Evolutionary conservation across 1,140 invertebrate species (phyloP), one percentile per base, ranked within the genome.

Genomic region (Hylaeus volcanicus): DNA sequence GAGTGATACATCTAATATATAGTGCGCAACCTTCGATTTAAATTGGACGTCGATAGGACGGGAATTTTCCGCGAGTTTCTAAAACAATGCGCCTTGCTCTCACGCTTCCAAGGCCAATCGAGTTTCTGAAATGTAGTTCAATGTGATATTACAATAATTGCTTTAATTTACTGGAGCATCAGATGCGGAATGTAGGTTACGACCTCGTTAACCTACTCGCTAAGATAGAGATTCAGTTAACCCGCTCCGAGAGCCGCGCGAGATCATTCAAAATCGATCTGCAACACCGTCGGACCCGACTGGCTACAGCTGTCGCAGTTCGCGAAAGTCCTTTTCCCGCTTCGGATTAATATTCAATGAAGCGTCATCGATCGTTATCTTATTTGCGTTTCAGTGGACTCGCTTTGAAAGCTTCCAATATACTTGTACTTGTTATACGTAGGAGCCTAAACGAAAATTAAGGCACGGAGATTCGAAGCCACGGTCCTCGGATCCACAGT

Each of bases 191-290:
- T 79, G 61, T 79, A 73, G 77, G 77, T 79, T 66, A 79, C 61
- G 70, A 60, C 70, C 77, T 79, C 71, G 71, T 79, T 79, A 79
- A 79, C 77, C 77, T 74, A 74, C 26, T 79, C 77, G 71, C 71
- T 48, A 55, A 79, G 77, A 74, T n/a, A 37, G 77, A 79, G 70
- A 79, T 79, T 74, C 70, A n/a, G 76, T 79, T 79, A 79, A 65
- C 61, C 61, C 41, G 41, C 41, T 11, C 8, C 15, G 60, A 58
- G 51, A 41, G 14, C 51, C 9, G 58, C 12, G 76, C 3, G 60
- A 72, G 41, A 72, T 72, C 60, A 64, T 73, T 64, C 48, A 15
- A 64, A 64, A 73, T 79, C 76, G 69, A 79, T 72, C 48, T 26
- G 58, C 14, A 43, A 43, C 60, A 64, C 41, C 48, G 48, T 73